Conservation (phyloP, 2,113 vertebrate species). For the Psettodes erumei region DNA sequence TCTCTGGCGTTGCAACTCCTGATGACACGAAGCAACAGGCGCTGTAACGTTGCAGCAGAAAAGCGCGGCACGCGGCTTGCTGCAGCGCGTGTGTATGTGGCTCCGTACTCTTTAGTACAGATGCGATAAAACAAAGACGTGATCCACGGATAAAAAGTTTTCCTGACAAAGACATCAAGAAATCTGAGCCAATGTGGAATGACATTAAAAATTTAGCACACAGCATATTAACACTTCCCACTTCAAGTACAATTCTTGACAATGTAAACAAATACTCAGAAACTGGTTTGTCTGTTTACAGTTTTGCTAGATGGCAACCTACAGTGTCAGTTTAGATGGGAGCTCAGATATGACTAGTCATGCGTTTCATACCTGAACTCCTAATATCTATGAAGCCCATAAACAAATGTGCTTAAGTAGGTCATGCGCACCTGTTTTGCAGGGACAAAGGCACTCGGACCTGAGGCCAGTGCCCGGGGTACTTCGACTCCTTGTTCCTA, state of each 20-base stretch:
- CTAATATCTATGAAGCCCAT: not conserved
- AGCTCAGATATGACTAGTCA: too few species aligned
- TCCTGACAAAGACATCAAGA: not conserved
- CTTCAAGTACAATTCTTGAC: not conserved
- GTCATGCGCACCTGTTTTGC: slow-evolving; percentile 72
- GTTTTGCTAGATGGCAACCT: too few species aligned
- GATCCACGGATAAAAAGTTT: too few species aligned
- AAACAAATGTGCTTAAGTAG: not conserved
- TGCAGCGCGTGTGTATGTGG: too few species aligned
- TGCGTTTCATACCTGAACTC: not conserved
- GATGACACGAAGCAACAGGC: slow-evolving; percentile 24
- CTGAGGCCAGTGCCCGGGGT: slow-evolving; percentile 71
- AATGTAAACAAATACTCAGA: not conserved
- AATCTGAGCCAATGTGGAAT: not conserved
- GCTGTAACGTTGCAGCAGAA: slow-evolving; percentile 36
- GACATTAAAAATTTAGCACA: not conserved
- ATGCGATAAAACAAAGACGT: not conserved
- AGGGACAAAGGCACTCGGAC: slow-evolving; percentile 81
- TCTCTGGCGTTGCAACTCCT: slow-evolving; percentile 19
- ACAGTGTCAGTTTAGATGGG: too few species aligned
- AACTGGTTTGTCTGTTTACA: not conserved
- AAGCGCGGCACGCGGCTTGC: too few species aligned
- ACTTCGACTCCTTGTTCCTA: slow-evolving; percentile 79
- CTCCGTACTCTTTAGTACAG: too few species aligned
- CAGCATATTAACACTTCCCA: not conserved